Evolutionary conservation across 2,888 invertebrate species (phyloP).

Genomic region (Meiosimyza platycephala): DNA sequence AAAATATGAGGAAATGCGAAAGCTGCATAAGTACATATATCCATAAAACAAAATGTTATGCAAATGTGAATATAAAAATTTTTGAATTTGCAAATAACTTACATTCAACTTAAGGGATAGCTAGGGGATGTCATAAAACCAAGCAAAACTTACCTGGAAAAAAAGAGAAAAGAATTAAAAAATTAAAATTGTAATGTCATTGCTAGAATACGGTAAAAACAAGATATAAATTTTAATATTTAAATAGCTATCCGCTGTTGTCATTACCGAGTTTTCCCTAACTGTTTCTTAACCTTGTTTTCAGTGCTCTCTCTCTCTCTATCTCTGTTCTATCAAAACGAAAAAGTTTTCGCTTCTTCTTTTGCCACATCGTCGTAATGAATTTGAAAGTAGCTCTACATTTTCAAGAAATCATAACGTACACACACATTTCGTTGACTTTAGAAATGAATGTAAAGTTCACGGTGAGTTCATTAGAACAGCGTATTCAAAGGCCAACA

Average conservation of each 20-base stretch:
- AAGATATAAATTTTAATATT: too few relatives aligned
- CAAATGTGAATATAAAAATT: too few relatives aligned
- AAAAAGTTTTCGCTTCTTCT: background rate
- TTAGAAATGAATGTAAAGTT: conserved; percentile 23
- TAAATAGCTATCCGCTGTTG: too few relatives aligned
- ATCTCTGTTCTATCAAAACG: background rate
- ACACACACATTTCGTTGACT: conserved; percentile 8
- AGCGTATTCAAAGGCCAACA: background rate
- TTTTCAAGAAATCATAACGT: conserved; percentile 6
- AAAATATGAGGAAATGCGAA: too few relatives aligned
- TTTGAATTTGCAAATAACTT: too few relatives aligned
- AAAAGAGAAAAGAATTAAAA: background rate
- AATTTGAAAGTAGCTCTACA: conserved; percentile 3
- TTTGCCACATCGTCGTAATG: background rate
- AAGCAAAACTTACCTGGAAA: conserved; percentile 16
- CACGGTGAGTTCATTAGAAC: conserved; percentile 37
- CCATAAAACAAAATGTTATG: too few relatives aligned
- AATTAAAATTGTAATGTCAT: background rate
- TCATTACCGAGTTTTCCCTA: background rate
- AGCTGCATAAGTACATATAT: too few relatives aligned
- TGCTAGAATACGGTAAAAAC: too few relatives aligned
- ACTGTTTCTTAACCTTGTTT: conserved; percentile 24
- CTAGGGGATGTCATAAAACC: too few relatives aligned
- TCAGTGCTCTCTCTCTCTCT: background rate
- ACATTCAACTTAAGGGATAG: too few relatives aligned